These are phyloP conservation scores for Cuculus canorus DNA, from an alignment of 2,797 vertebrate genomes.

Conservation along the genomic window DNA sequence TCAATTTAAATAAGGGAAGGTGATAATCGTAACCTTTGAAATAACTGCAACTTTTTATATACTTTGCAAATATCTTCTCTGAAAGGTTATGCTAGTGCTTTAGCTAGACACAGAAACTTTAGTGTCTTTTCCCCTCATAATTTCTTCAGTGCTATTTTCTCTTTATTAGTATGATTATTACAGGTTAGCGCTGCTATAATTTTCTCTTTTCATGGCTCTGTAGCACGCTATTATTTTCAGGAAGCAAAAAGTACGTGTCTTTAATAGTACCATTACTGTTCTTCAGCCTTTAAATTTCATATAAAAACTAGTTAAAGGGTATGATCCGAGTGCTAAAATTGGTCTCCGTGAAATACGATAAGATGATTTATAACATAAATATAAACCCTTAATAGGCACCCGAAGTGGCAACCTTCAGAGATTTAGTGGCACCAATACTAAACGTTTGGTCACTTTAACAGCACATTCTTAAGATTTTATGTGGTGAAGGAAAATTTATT, in stretches of 20 bases:
- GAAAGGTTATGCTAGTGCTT: constrained; percentile 48
- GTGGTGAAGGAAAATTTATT: constrained; percentile 9
- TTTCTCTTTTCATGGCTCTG: constrained; percentile 52
- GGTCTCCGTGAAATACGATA: constrained; percentile 1
- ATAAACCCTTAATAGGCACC: constrained; percentile 50
- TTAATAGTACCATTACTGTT: constrained; percentile 63
- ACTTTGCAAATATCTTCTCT: constrained; percentile 50
- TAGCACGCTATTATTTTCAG: constrained; percentile 58
- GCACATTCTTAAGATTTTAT: constrained; percentile 7
- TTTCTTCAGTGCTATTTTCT: constrained; percentile 58
- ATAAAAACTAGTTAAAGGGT: constrained; percentile 59
- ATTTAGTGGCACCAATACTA: constrained; percentile 16
- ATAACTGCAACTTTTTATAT: constrained; percentile 62
- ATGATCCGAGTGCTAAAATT: constrained; percentile 36
- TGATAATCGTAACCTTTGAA: constrained; percentile 58
- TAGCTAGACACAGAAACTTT: constrained; percentile 57
- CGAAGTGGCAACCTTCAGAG: constrained; percentile 52
- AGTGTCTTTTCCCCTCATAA: constrained; percentile 29
- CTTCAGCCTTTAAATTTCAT: constrained; percentile 62
- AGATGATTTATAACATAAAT: constrained; percentile 62
- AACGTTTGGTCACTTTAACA: constrained; percentile 50
- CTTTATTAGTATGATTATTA: constrained; percentile 72
- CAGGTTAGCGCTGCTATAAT: constrained; percentile 59
- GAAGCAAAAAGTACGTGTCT: constrained; percentile 53
- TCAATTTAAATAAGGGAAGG: constrained; percentile 58